phyloP scores from a whole-genome alignment of 2,113 vertebrate genomes.

The Scopus umbretta region DNA sequence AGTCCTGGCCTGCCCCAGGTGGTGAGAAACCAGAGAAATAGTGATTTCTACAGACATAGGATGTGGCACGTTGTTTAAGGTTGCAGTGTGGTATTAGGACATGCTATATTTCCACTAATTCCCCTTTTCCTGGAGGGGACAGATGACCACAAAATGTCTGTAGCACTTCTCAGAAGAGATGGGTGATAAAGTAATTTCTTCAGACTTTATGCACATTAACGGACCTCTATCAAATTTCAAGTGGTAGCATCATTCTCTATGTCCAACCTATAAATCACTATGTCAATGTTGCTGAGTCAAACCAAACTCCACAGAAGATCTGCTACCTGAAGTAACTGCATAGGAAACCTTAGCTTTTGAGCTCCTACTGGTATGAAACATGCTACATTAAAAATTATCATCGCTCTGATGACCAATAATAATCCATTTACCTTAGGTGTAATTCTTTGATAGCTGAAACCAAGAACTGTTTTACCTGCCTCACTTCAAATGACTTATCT shows the following conservation, averaged over 20 bases:
- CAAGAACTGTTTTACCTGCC: not conserved
- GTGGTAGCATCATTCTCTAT: not conserved
- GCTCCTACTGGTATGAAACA: not conserved
- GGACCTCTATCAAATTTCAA: not conserved
- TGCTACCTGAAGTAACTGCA: not conserved
- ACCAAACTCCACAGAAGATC: not conserved
- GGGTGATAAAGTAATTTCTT: not conserved
- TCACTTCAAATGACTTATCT: not conserved
- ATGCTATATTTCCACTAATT: not conserved
- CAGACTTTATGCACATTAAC: not conserved
- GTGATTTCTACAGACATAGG: not conserved
- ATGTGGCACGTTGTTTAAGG: not conserved
- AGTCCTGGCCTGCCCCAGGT: not conserved
- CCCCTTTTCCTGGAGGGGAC: not conserved
- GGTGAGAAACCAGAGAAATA: not conserved
- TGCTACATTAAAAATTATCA: not conserved
- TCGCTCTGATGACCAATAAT: not conserved
- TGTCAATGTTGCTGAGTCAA: not conserved
- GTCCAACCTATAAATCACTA: not conserved
- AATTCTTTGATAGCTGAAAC: not conserved
- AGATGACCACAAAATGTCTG: not conserved
- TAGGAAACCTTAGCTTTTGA: not conserved
- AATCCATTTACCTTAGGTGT: not conserved
- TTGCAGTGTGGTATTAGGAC: not conserved
- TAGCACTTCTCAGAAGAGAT: not conserved